These are phyloP conservation scores for Lasioglossum leucozonium DNA, from an alignment of 2,888 invertebrate species.

Conservation along the genomic window DNA sequence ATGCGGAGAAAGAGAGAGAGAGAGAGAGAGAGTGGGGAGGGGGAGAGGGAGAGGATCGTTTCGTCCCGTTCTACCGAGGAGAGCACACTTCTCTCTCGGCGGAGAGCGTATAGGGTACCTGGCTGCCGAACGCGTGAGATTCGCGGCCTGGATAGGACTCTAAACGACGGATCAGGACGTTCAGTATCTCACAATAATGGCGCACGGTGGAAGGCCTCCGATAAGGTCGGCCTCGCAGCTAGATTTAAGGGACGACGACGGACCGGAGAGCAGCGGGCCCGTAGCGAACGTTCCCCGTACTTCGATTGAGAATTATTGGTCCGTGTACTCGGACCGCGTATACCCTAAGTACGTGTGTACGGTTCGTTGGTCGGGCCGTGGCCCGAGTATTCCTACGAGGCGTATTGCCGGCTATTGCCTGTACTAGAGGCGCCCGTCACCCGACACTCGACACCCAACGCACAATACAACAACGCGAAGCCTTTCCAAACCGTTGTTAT, in stretches of 20 bases:
- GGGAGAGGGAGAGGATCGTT: neutral
- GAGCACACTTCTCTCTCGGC: neutral
- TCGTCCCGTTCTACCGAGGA: constrained; percentile 12
- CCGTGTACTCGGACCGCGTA: constrained; percentile 34
- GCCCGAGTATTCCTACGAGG: neutral
- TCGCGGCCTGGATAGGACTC: constrained; percentile 68
- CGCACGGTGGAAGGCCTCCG: constrained; percentile 69
- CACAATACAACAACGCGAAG: constrained; percentile 7
- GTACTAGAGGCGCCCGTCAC: constrained; percentile 4
- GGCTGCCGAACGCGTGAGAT: constrained; percentile 66
- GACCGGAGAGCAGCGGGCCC: constrained; percentile 35
- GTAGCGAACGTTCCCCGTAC: constrained; percentile 50
- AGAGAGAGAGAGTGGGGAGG: no score
- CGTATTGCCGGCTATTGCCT: neutral
- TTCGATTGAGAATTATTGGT: constrained; percentile 72
- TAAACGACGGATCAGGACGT: constrained; percentile 73
- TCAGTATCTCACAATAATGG: constrained; percentile 74
- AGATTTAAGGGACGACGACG: constrained; percentile 70
- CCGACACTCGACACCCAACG: constrained; percentile 11
- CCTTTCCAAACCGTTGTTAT: constrained; percentile 39
- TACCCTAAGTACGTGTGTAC: constrained; percentile 9
- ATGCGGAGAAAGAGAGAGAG: neutral
- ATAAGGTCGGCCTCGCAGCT: constrained; percentile 73
- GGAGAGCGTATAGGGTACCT: neutral
- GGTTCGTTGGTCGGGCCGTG: neutral